Evolutionary conservation across 2,113 vertebrate genomes (phyloP), one percentile per base, ranked within the genome.

Genomic region (Etheostoma cragini): DNA sequence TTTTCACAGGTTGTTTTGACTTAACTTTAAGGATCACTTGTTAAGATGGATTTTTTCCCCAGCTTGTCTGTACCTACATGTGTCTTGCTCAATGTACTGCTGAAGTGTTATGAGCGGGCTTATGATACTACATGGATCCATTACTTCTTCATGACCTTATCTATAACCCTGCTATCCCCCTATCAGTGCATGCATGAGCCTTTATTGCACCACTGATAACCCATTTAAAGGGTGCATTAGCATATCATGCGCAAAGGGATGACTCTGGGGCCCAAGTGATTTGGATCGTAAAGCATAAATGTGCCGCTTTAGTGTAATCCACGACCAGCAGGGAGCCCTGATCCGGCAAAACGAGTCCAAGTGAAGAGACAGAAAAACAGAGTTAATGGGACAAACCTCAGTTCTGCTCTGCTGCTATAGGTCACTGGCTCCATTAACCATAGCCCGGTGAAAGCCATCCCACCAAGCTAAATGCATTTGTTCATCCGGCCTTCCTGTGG

Each of bases 211-310:
- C 69, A n/a, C 75, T 71, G 76, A 87, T 45, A 69, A 87, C 76
- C 81, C 53, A 13, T 86, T 84, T 54, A 84, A 93, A 92, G 83
- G 83, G 33, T 1, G 46, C 81, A 89, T 93, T 90, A 78, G 84
- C 89, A 92, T 88, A 90, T 85, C 10, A 42, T n/a, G 78, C 13
- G 49, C 35, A 66, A 81, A 84, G 71, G 3, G 26, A 84, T 65
- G 81, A 72, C 79, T 78, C 74, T 7, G 15, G 19, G 73, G 47
- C 76, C 52, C 1, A 17, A 54, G 76, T 8, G n/a, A 58, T 88
- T 61, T 10, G 45, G 63, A 52, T 77, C 53, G 54, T 92, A 87
- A 91, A 88, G 62, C 84, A 57, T 60, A 49, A 82, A 87, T 63
- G 33, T 74, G 58, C 65, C 42, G 72, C 78, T 86, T 79, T 38